Evolutionary conservation across 2,113 vertebrate genomes (phyloP), one percentile per base, ranked within the genome.

Genomic region (Tricholaema leucomelas): DNA sequence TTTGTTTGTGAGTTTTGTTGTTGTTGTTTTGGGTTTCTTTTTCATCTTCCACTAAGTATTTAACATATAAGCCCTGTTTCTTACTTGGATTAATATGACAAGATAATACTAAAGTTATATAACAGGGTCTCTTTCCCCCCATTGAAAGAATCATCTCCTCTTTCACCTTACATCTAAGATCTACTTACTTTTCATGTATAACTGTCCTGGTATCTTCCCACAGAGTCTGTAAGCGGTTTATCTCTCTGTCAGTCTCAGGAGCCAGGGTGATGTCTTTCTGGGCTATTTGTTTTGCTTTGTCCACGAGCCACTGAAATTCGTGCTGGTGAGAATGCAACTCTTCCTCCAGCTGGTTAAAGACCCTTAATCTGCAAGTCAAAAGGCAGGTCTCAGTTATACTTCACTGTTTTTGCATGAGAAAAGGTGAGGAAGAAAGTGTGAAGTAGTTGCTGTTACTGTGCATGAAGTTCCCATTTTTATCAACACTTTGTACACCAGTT

Each of bases 321-420:
- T 99, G 98, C 83, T 99, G 98, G 44, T 99, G 97, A 85, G 98
- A 98, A 96, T 98, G 98, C 14, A 99, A 18, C 88, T 99, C 99
- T 88, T 99, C 98, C 94, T 99, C 98, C 92, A 99, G 94, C 87
- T 99, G 98, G 95, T 98, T 98, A 86, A 99, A 99, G 91, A 97
- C 95, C 91, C 98, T 98, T 88, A 99, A 96, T 91, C 99, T 99
- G 94, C 33, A 89, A 97, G 90, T 92, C 46, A 93, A 96, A 90
- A 97, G 11, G 63, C 12, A 27, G 4, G 7, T 81, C 85, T 93
- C 19, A 85, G 36, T 56, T 78, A 48, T 75, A 67, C 8, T 71
- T 82, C 4, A 16, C 11, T 31, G 40, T 61, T 42, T 36, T 69
- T 80, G 19, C 7, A 74, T 36, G 28, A 88, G 16, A 73, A 38